These are phyloP conservation scores for Podarcis raffonei DNA, from an alignment of 2,113 vertebrate genomes.

Conservation along the genomic window DNA sequence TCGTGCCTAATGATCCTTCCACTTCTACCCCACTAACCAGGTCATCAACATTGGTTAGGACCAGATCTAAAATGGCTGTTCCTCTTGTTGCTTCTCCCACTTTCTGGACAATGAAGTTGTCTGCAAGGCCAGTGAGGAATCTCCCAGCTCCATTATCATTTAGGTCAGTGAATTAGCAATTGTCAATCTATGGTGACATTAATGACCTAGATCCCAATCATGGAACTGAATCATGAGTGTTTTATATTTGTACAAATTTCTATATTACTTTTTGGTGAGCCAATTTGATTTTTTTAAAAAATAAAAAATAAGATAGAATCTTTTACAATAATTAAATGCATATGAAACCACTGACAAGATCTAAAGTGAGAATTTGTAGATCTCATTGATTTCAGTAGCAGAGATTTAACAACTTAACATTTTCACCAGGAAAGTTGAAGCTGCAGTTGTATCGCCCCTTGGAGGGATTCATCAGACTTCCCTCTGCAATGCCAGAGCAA, in stretches of 20 bases:
- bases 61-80: too few relatives aligned
- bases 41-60: too few relatives aligned
- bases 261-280: neutral
- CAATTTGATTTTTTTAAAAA: neutral
- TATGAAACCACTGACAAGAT: neutral
- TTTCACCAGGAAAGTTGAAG: neutral
- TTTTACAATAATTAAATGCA: neutral
- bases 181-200: neutral
- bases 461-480: too few relatives aligned
- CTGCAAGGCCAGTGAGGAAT: too few relatives aligned
- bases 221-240: neutral
- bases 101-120: too few relatives aligned
- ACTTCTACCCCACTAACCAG: too few relatives aligned
- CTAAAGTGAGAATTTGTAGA: neutral
- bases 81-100: too few relatives aligned
- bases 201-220: neutral
- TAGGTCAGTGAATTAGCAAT: neutral
- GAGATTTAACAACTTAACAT: neutral
- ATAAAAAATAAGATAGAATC: neutral
- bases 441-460: too few relatives aligned
- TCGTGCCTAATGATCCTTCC: too few relatives aligned
- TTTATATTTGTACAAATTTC: neutral
- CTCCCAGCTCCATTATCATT: neutral
- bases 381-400: neutral
- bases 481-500: too few relatives aligned